These are phyloP conservation scores for Melanophora roralis DNA, from an alignment of 2,888 invertebrate genomes.

Conservation along the genomic window DNA sequence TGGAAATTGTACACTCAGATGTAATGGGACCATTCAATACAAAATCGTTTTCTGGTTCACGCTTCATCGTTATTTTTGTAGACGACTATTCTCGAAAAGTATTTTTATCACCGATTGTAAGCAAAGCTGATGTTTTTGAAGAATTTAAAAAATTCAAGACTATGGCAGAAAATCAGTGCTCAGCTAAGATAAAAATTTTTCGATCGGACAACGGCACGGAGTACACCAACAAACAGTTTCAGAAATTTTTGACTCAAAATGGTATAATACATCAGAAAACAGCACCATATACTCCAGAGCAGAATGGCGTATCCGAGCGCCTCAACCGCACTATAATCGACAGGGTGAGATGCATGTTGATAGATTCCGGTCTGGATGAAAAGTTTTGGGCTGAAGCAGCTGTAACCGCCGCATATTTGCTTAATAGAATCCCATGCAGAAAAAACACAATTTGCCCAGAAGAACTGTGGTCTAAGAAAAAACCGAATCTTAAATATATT, in stretches of 20 bases:
- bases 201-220: conserved; percentile 61
- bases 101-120: conserved; percentile 52
- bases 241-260: background rate
- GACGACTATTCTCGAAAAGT: conserved; percentile 68
- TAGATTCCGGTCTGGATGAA: conserved; percentile 54
- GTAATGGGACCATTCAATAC: conserved; percentile 72
- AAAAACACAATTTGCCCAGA: conserved; percentile 48
- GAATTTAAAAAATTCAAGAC: conserved; percentile 62
- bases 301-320: conserved; percentile 50
- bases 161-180: conserved; percentile 56
- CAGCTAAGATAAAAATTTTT: conserved; percentile 51
- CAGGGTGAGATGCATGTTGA: conserved; percentile 62
- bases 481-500: conserved; percentile 51
- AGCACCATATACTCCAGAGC: conserved; percentile 36
- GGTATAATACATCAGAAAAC: conserved; percentile 29
- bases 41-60: conserved; percentile 67
- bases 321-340: conserved; percentile 64
- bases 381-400: conserved; percentile 60
- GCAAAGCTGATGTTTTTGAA: conserved; percentile 43
- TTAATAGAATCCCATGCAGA: conserved; percentile 61
- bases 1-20: conserved; percentile 72
- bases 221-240: conserved; percentile 16
- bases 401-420: conserved; percentile 47
- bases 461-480: conserved; percentile 53
- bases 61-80: conserved; percentile 71